Evolutionary conservation across 2,888 invertebrate species (phyloP), one percentile per base, ranked within the genome.

Genomic region (Gymnosoma rotundatum): DNA sequence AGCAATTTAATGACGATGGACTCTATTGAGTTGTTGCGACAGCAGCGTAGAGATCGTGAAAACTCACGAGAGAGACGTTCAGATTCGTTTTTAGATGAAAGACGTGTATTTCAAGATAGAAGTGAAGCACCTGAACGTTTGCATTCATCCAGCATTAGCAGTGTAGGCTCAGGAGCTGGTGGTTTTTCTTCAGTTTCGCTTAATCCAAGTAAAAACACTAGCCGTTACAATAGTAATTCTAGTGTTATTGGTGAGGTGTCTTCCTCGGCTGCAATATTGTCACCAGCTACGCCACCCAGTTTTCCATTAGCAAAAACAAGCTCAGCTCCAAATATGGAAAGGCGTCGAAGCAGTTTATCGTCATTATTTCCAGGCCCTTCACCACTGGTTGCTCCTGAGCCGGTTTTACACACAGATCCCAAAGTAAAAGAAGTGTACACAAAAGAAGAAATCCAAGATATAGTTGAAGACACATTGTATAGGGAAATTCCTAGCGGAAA

Each of bases 281-380:
- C 70, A 73, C 82, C 60, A 63, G 83, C 79, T 61, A 79, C 84
- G 50, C 84, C 85, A 80, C 85, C 69, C 10, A 87, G 89, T 70
- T 92, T 91, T 87, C 91, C 91, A 0, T 84, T 92, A 21, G 61
- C 89, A 25, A 92, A 92, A 87, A 90, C 91, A 0, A 87, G 86
- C 0, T 91, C 90, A 7, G 89, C 88, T 2, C 91, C 90, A 1
- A 88, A 88, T 66, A 88, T 91, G 79, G 88, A 86, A 73, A 87
- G 88, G 1, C 88, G 90, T 5, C 87, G 87, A 14, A 91, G 91
- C 80, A 90, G 91, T 66, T 76, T 90, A 14, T 86, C 88, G 0
- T 25, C 87, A 0, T 64, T 90, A 0, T 90, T 90, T 64, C 90
- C 90, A 16, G 91, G 91, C 3, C 90, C 91, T 7, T 85, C 91